Percentiles rank a stretch among this genome's conserved stretches.
Conservation (phyloP, 2,888 invertebrate species). For the Microdon myrmicae region DNA sequence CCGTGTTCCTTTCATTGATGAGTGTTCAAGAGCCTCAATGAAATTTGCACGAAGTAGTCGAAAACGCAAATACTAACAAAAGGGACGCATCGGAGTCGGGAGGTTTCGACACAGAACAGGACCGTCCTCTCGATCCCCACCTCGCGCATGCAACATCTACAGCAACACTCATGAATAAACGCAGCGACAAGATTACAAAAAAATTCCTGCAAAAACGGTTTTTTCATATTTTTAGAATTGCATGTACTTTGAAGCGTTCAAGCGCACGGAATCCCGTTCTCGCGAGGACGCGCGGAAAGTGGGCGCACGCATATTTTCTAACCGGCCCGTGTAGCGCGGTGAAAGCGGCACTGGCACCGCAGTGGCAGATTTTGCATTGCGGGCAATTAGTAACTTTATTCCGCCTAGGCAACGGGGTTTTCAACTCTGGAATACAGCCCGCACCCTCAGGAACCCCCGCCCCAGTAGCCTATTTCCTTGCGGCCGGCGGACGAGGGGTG, state of each 20-base stretch:
- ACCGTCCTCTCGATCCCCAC: background rate
- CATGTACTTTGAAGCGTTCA: conserved; percentile 1
- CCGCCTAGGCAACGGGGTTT: conserved; percentile 22
- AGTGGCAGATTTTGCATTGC: conserved; percentile 16
- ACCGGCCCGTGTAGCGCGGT: background rate
- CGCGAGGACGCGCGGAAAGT: conserved; percentile 7
- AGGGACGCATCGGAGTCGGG: background rate
- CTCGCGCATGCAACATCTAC: background rate
- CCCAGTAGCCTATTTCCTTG: too few species aligned
- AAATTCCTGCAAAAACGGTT: background rate
- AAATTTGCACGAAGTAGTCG: too few species aligned
- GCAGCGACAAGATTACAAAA: background rate
- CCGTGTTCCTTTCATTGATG: conserved; percentile 29
- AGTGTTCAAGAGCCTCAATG: conserved; percentile 23
- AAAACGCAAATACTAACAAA: too few species aligned
- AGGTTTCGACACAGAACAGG: too few species aligned
- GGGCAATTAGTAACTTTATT: conserved; percentile 38
- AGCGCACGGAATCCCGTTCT: conserved; percentile 1
- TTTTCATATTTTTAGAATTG: conserved; percentile 24
- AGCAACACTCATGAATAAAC: background rate
- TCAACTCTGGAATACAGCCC: too few species aligned
- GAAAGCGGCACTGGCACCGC: background rate
- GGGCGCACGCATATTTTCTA: conserved; percentile 1
- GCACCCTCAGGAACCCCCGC: too few species aligned
- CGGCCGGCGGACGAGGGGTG: background rate